phyloP scores from a whole-genome alignment of 2,113 vertebrate species.

The Pipra filicauda region DNA sequence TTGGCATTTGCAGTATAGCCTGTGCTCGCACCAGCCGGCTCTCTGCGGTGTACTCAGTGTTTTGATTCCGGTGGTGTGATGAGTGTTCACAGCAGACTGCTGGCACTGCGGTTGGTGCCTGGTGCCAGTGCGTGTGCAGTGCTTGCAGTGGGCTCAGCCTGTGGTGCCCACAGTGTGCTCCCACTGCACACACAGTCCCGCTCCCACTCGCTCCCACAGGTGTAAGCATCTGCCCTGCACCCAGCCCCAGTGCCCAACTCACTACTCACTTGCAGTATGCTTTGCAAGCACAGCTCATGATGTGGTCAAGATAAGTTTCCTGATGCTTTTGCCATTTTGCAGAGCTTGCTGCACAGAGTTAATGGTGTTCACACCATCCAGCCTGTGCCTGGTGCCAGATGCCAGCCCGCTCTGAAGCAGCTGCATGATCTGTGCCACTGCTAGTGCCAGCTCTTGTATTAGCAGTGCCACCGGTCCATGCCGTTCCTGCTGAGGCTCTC shows the following conservation, averaged over 20 bases:
- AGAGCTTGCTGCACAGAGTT: background rate
- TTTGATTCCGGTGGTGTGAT: background rate
- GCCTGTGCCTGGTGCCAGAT: background rate
- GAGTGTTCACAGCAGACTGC: background rate
- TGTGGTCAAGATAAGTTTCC: background rate
- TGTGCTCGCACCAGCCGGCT: fast-evolving
- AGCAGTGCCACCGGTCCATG: background rate
- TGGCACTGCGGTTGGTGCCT: background rate
- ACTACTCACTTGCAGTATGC: fast-evolving
- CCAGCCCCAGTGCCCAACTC: fast-evolving
- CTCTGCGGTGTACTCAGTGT: background rate
- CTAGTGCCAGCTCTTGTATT: background rate
- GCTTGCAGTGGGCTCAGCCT: background rate
- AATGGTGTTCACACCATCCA: background rate
- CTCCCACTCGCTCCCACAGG: fast-evolving
- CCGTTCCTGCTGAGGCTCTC: background rate
- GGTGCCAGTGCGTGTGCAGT: background rate
- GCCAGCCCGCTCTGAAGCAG: background rate
- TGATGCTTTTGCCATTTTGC: background rate
- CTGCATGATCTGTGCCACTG: background rate
- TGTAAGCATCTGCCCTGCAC: background rate
- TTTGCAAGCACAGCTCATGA: background rate
- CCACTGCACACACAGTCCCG: fast-evolving
- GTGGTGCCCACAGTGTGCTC: fast-evolving
- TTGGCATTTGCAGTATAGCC: background rate